A percentile compares a stretch with the other conserved stretches of the same genome.
Conservation (phyloP, 2,113 vertebrate species). For the Mastomys coucha region DNA sequence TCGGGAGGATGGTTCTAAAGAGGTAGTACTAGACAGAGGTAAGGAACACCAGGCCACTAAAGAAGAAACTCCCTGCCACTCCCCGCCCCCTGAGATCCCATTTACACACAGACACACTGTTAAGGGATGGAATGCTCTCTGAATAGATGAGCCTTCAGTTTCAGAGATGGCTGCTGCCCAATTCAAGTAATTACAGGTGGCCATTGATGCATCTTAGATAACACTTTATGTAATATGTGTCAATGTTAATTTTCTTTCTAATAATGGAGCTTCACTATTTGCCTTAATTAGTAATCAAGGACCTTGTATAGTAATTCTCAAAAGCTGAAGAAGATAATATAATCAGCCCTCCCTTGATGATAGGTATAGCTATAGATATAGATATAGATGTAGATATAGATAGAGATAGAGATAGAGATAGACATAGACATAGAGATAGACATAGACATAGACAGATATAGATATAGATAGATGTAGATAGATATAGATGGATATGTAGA, state of each 20-base stretch:
- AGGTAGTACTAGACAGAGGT: not conserved
- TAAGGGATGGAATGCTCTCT: not conserved
- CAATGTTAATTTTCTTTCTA: not conserved
- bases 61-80: no score
- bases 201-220: not conserved
- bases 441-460: no score
- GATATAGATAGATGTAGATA: no score
- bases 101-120: not conserved
- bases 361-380: not conserved
- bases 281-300: not conserved
- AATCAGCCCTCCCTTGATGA: not conserved
- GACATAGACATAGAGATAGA: no score
- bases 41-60: not conserved
- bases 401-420: no score
- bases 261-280: not conserved
- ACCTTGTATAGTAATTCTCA: not conserved
- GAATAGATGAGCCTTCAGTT: not conserved
- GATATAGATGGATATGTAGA: no score
- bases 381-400: no score
- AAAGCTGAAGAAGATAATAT: not conserved
- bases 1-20: not conserved
- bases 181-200: not conserved
- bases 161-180: not conserved
- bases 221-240: not conserved
- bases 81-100: no score